Evolutionary conservation across 2,888 invertebrate species (phyloP).

Genomic region (Apotomis betuletana): DNA sequence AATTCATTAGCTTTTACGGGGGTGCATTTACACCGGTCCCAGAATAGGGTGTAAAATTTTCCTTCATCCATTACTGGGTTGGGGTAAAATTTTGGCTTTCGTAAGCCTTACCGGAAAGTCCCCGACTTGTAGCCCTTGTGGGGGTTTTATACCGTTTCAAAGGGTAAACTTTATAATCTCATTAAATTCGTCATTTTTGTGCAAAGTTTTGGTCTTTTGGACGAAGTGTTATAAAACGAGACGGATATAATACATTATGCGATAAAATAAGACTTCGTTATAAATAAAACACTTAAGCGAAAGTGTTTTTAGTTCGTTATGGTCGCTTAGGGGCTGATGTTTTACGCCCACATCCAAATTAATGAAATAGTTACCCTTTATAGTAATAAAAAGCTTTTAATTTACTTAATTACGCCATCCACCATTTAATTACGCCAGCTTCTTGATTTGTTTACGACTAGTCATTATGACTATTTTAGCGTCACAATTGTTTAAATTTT

Average conservation of each 20-base stretch:
- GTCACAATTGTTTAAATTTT: too few species aligned
- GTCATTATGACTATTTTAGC: too few species aligned
- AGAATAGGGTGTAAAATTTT: slow-evolving; percentile 37
- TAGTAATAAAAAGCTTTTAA: too few species aligned
- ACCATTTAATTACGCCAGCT: too few species aligned
- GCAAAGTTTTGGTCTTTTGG: not conserved
- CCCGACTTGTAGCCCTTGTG: slow-evolving; percentile 1
- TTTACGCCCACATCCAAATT: too few species aligned
- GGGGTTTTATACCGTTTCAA: slow-evolving; percentile 29
- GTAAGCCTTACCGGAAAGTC: slow-evolving; percentile 34
- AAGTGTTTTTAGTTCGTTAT: not conserved
- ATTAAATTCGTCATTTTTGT: slow-evolving; percentile 23
- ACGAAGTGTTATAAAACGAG: not conserved
- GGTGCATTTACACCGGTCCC: slow-evolving; percentile 49
- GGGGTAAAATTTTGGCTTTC: slow-evolving; percentile 33
- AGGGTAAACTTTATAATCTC: slow-evolving; percentile 39
- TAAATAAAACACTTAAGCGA: not conserved
- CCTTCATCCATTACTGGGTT: slow-evolving; percentile 28
- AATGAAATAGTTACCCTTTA: too few species aligned
- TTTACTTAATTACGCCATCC: too few species aligned
- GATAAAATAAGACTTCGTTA: not conserved
- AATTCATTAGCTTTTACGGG: slow-evolving; percentile 67
- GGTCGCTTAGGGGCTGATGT: too few species aligned
- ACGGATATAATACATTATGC: too few species aligned
- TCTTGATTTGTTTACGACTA: too few species aligned